Base-by-base conservation (phyloP, 2,888 invertebrate species). In the Slavum lentiscoides region DNA sequence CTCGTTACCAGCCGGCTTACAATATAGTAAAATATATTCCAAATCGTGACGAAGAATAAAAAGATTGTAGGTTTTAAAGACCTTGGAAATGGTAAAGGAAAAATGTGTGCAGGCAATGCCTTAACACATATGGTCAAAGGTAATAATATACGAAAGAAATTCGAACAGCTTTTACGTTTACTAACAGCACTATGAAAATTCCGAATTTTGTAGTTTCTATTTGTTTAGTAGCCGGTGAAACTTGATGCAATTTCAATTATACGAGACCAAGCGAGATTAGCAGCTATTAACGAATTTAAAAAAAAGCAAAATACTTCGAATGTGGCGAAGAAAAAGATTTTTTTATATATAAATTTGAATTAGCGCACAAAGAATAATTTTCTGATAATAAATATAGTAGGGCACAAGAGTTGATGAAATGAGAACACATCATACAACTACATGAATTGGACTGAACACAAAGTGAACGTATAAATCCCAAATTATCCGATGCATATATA, bases 241-340 rank as follows among this genome's bases (percentile, higher is more conserved):
- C 76, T 62, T 15, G 30, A 23, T 3, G 62, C 30, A 30, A 62
- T 62, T 30, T 19, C 62, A 30, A 13, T 62, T 19, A 43, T 76
- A 19, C 68, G 76, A 55, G 76, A 76, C 15, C 67, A 66, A 30
- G 67, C 67, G 5, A 55, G 21, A 11, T 19, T 61, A 74, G 81
- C 70, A 73, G 82, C 83, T 82, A 82, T 69, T 23, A 77, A 77
- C 58, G 59, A 17, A 39, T n/a, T 74, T 39, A 23, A 43, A 61
- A 61, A 15, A 74, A 62, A 21, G 74, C n/a, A 61, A 39, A 58
- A 23, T 61, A 43, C 19, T 39, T 74, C 13, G 7, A 49, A 39
- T 21, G 13, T 21, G 19, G 9, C n/a, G 21, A 61, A 19, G 43
- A 23, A 39, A 30, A 62, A 30, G 30, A 8, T 39, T 19, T 0